phyloP scores from a whole-genome alignment of 2,797 vertebrate genomes.

The Sorex maritimensis region DNA sequence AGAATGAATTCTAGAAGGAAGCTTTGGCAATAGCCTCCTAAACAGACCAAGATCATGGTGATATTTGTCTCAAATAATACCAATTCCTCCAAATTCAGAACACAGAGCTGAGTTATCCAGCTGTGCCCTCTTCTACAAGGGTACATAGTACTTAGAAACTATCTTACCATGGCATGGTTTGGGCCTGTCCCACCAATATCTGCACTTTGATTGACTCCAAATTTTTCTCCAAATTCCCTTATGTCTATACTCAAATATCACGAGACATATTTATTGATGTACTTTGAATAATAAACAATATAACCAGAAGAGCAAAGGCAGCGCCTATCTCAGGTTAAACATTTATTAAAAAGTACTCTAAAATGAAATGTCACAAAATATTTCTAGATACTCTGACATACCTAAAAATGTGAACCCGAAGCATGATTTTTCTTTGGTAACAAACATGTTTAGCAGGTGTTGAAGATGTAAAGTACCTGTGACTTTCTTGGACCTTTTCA shows the following conservation, averaged over 20 bases:
- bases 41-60: not conserved
- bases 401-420: not conserved
- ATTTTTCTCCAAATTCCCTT: conserved; percentile 40
- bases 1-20: not conserved
- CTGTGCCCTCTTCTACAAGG: not conserved
- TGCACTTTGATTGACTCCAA: conserved; percentile 6
- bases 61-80: not conserved
- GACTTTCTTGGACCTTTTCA: not conserved
- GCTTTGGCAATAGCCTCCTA: not conserved
- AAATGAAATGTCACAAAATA: not conserved
- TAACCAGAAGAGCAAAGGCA: not conserved
- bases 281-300: not conserved
- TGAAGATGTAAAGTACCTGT: not conserved
- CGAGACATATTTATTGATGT: not conserved
- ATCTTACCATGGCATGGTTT: not conserved
- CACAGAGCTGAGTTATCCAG: not conserved
- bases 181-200: not conserved
- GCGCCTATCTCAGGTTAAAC: not conserved
- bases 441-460: too few species aligned
- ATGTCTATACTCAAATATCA: conserved; percentile 10
- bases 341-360: conserved; percentile 15
- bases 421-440: not conserved
- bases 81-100: not conserved
- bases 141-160: not conserved
- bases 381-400: conserved; percentile 2